These are phyloP conservation scores for Drosophila multiciliata DNA, from an alignment of 2,888 invertebrate species.

Conservation along the genomic window DNA sequence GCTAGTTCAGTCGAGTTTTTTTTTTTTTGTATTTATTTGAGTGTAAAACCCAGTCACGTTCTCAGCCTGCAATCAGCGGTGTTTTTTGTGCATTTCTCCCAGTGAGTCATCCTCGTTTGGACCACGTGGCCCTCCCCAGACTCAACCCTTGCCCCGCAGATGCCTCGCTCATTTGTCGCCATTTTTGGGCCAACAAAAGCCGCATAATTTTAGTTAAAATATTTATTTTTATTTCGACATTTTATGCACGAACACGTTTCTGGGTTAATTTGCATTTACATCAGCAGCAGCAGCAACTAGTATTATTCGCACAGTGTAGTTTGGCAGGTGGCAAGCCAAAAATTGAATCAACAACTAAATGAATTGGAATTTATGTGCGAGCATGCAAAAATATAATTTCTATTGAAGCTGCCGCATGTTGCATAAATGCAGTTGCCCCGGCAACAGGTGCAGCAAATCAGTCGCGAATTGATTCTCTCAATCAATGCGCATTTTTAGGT, in stretches of 20 bases:
- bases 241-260: conserved; percentile 75
- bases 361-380: conserved; percentile 58
- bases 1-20: conserved; percentile 26
- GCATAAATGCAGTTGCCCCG: background rate
- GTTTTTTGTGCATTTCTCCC: conserved; percentile 40
- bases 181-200: conserved; percentile 47
- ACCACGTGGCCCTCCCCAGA: background rate
- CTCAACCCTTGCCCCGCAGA: conserved; percentile 1
- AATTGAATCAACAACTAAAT: conserved; percentile 58
- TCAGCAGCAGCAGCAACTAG: conserved; percentile 7
- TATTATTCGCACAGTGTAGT: conserved; percentile 31
- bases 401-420: conserved; percentile 26
- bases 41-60: conserved; percentile 55
- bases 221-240: conserved; percentile 54
- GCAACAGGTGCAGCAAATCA: background rate
- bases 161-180: conserved; percentile 48
- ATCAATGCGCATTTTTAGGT: background rate
- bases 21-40: conserved; percentile 42
- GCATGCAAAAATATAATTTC: conserved; percentile 41
- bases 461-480: background rate
- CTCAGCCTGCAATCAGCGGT: conserved; percentile 51
- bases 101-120: background rate
- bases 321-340: conserved; percentile 18
- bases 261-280: conserved; percentile 67
- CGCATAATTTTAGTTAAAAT: conserved; percentile 70